Evolutionary conservation across 2,113 vertebrate genomes (phyloP).

Genomic region (Sapayoa aenigma): DNA sequence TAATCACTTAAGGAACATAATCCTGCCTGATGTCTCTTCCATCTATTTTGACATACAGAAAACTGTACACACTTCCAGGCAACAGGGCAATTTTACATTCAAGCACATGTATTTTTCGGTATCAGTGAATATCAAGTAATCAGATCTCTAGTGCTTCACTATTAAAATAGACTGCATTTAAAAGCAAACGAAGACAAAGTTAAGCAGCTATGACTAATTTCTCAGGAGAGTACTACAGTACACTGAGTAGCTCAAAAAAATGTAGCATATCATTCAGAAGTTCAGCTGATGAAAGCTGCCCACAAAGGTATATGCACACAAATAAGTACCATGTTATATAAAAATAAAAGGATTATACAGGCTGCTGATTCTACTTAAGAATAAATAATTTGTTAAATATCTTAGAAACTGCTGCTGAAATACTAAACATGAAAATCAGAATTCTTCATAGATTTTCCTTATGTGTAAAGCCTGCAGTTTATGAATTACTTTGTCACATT

Average conservation of each 20-base stretch:
- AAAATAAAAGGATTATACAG: background rate
- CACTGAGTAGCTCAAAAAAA: background rate
- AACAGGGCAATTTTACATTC: background rate
- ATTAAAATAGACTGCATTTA: constrained; percentile 21
- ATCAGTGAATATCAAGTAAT: background rate
- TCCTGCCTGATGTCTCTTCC: background rate
- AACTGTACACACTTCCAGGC: background rate
- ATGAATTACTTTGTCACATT: background rate
- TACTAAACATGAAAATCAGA: background rate
- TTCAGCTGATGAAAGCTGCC: background rate
- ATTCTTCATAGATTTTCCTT: background rate
- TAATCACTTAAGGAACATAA: background rate
- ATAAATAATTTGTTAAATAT: background rate
- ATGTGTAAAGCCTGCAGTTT: background rate
- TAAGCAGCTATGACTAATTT: constrained; percentile 40
- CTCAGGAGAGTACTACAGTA: background rate
- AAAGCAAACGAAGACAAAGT: constrained; percentile 31
- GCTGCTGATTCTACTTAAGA: background rate
- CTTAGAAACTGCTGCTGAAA: background rate
- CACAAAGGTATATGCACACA: background rate
- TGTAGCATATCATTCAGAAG: background rate
- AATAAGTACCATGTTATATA: background rate
- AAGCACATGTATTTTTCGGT: background rate
- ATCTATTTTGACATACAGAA: background rate
- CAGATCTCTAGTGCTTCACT: background rate